A percentile compares a stretch with the other conserved stretches of the same genome.
Conservation (phyloP, 2,797 vertebrate genomes). For the Limosa lapponica region DNA sequence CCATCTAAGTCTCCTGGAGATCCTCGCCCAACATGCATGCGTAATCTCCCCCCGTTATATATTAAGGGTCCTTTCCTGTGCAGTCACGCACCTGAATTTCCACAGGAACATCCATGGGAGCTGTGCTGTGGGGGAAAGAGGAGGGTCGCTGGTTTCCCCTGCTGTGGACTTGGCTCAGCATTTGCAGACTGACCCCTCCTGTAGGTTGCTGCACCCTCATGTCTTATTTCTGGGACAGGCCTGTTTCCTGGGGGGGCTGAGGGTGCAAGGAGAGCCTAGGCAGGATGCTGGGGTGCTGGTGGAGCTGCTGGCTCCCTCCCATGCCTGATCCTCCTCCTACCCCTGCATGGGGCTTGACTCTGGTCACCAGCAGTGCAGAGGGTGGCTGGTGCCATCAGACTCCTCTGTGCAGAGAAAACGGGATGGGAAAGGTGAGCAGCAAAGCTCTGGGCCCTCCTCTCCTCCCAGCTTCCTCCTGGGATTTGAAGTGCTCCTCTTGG, state of each 20-base stretch:
- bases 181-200: accelerated
- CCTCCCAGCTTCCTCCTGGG: neutral
- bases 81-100: neutral
- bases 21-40: neutral
- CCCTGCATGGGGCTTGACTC: neutral
- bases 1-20: neutral
- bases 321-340: neutral
- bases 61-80: neutral
- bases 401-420: neutral
- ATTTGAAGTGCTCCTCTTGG: neutral
- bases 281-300: neutral
- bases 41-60: accelerated
- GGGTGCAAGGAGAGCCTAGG: neutral
- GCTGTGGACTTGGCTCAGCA: neutral
- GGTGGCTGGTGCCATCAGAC: neutral
- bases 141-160: neutral
- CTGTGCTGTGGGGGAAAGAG: accelerated
- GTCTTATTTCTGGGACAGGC: neutral
- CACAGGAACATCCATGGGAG: neutral
- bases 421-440: neutral
- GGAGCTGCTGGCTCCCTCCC: neutral
- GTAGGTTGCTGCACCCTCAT: accelerated
- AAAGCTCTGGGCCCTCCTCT: neutral
- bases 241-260: neutral
- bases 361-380: neutral